Percentiles rank a stretch among this genome's conserved stretches.
Conservation (phyloP, 2,113 vertebrate genomes). For the Seriola aureovittata region DNA sequence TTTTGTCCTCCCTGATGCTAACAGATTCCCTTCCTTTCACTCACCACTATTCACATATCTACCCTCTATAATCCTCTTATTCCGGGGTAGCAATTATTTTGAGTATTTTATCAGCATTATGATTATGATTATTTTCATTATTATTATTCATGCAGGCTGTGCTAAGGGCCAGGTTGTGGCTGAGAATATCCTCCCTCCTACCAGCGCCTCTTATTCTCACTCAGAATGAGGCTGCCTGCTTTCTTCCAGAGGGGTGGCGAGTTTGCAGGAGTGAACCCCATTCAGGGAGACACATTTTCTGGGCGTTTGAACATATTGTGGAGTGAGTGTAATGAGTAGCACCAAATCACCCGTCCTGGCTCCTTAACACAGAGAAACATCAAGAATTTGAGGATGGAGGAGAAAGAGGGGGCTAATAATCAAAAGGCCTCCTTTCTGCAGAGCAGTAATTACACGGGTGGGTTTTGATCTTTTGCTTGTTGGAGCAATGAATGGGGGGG, state of each 20-base stretch:
- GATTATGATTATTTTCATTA: constrained; percentile 87
- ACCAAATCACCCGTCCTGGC: constrained; percentile 69
- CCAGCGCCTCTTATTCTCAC: constrained; percentile 53
- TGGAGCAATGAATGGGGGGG: constrained; percentile 71
- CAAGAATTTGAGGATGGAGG: constrained; percentile 74
- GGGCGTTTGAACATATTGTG: constrained; percentile 86
- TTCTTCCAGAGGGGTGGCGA: constrained; percentile 71
- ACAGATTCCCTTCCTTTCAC: constrained; percentile 83
- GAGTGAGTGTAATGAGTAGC: constrained; percentile 78
- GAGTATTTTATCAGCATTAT: constrained; percentile 86
- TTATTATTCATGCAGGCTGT: constrained; percentile 78
- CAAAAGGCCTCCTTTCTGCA: constrained; percentile 74
- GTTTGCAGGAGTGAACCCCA: constrained; percentile 75
- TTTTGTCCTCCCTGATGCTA: constrained; percentile 82
- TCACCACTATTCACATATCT: constrained; percentile 79
- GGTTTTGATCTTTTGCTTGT: constrained; percentile 84
- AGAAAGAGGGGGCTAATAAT: constrained; percentile 67
- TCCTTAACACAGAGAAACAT: constrained; percentile 71
- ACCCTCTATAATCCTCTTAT: constrained; percentile 83
- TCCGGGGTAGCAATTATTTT: constrained; percentile 82
- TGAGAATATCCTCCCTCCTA: constrained; percentile 54
- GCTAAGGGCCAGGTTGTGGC: constrained; percentile 66
- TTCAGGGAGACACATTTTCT: constrained; percentile 86
- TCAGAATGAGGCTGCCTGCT: constrained; percentile 71
- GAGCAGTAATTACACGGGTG: constrained; percentile 76